Percentiles rank a stretch among this genome's conserved stretches.
Evolutionary conservation across 2,113 vertebrate species (phyloP).

Genomic region (Stigmatopora argus): DNA sequence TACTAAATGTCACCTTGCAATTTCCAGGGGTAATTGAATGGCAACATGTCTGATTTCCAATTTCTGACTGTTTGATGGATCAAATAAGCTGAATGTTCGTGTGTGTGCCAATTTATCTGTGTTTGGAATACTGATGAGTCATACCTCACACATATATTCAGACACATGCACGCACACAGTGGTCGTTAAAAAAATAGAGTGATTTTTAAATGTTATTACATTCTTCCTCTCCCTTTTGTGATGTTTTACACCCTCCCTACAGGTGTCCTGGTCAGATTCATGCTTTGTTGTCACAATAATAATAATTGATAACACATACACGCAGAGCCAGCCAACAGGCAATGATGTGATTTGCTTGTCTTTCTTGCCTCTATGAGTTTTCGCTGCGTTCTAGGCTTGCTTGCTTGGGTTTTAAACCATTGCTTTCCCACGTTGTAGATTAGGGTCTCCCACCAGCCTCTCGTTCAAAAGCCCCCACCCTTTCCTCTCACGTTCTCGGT

Average conservation of each 20-base stretch:
- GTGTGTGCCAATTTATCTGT: constrained; percentile 34
- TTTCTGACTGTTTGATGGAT: constrained; percentile 44
- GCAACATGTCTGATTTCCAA: constrained; percentile 32
- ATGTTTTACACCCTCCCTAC: constrained; percentile 48
- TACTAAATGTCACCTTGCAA: constrained; percentile 46
- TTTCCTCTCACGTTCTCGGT: constrained; percentile 10
- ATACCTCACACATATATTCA: constrained; percentile 3
- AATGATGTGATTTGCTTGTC: constrained; percentile 31
- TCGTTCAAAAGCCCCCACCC: constrained; percentile 24
- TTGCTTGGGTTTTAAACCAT: constrained; percentile 59
- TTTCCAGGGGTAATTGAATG: constrained; percentile 41
- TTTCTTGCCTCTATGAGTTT: constrained; percentile 34
- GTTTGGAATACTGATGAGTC: constrained; percentile 30
- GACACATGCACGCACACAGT: constrained; percentile 11
- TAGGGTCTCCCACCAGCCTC: constrained; percentile 59
- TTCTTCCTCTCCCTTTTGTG: constrained; percentile 18
- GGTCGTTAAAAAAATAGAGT: constrained; percentile 14
- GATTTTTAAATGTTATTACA: constrained; percentile 1
- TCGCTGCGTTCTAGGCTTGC: constrained; percentile 43
- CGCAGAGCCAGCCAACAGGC: constrained; percentile 41
- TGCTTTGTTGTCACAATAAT: constrained; percentile 54
- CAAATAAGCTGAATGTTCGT: constrained; percentile 20
- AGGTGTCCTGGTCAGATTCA: constrained; percentile 61
- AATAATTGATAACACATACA: constrained; percentile 54
- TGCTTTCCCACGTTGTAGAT: constrained; percentile 72